Base-by-base conservation (phyloP, 2,797 vertebrate species). In the Meda fulgida region DNA sequence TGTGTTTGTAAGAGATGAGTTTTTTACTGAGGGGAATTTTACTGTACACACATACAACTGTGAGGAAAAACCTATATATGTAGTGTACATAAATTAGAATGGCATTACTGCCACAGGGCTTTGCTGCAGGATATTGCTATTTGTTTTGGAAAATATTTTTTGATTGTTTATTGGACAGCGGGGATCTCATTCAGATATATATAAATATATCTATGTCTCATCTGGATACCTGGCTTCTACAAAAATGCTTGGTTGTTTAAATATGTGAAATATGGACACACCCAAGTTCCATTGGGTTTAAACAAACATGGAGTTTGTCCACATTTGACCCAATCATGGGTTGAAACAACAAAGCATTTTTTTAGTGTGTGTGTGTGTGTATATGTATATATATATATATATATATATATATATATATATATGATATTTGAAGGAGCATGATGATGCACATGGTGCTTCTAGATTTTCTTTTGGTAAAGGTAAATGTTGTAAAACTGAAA, bases 1-100 rank as follows among this genome's bases (percentile, higher is more conserved):
- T 48, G 81, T 36, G 65, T 71, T 79, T 53, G 67, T 76, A 34
- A 58, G 58, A 58, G 63, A 40, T 66, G 63, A 51, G 6, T 51
- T 72, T 48, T 79, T 69, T 48, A 29, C 11, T 29, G 3, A 29
- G 18, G 26, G 43, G 1, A 21, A 31, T 78, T 23, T 46, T 21
- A 69, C 23, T 80, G 23, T 46, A 7, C 18, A 75, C 48, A 53
- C 29, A 36, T 19, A 8, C 14, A 19, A 34, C 5, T 18, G 6
- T 18, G 29, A 66, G 18, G 6, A 19, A 34, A 66, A 66, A 36
- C 3, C 31, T 36, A 10, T 70, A 69, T 5, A 69, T 38, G 23
- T 38, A 46, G 69, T 46, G n/a, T 19, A 29, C n/a, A 72, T 48
- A 29, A 48, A 19, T 53, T 75, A 53, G 9, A 18, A 75, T 51